These are phyloP conservation scores for Ageneiosus marmoratus DNA, from an alignment of 2,113 vertebrate species.

Conservation along the genomic window DNA sequence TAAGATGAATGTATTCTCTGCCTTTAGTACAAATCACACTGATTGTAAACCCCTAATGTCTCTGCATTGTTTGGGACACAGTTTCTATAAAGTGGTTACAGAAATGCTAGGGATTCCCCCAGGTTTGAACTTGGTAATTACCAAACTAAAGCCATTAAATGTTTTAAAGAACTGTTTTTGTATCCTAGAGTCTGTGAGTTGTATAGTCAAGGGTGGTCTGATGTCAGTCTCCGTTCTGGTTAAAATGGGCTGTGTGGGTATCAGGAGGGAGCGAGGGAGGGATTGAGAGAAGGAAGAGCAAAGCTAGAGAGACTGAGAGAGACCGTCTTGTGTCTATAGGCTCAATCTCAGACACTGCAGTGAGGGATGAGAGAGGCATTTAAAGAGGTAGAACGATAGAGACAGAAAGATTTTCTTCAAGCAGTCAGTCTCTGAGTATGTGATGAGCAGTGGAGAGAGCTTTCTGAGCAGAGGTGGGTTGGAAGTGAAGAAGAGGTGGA, in stretches of 20 bases:
- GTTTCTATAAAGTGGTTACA: neutral
- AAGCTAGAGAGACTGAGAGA: conserved; percentile 1
- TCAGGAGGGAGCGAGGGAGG: neutral
- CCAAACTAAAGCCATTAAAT: neutral
- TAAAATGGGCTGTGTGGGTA: neutral
- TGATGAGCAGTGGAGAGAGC: neutral
- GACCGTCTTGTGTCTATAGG: neutral
- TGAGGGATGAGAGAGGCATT: neutral
- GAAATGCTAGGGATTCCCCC: neutral
- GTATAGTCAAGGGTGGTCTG: conserved; percentile 13
- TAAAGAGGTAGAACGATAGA: neutral
- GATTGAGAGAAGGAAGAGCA: conserved; percentile 9
- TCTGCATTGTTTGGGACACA: neutral
- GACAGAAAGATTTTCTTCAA: neutral
- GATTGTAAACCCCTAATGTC: conserved; percentile 13
- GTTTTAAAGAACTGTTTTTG: neutral
- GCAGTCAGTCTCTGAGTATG: neutral
- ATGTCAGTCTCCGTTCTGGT: conserved; percentile 25
- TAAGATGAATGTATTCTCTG: conserved; percentile 21
- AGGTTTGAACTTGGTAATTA: too few relatives aligned
- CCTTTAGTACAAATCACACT: neutral
- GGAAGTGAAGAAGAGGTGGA: neutral
- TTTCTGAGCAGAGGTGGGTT: neutral
- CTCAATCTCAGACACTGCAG: neutral
- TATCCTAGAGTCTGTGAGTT: neutral